Evolutionary conservation across 2,113 vertebrate species (phyloP), one percentile per base, ranked within the genome.

Genomic region (Neofelis nebulosa): DNA sequence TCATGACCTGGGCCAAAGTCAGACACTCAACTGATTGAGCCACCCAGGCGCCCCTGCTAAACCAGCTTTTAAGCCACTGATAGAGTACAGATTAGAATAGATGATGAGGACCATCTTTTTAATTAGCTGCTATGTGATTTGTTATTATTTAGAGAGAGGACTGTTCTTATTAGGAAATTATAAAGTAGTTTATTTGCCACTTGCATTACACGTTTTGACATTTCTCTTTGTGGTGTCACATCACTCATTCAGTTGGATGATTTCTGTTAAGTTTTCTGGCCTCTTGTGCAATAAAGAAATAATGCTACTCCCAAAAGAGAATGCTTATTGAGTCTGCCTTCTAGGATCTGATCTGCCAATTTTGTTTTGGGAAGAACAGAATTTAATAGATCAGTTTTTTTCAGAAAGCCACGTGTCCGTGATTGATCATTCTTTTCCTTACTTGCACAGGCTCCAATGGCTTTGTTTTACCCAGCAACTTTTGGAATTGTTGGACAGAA

Each of bases 401-500:
- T 65, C 25, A 76, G 50, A 71, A 71, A 38, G 21, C 3, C 57
- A 61, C 14, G n/a, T 14, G 4, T 41, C 29, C 13, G 29, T 50
- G 21, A 71, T 36, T 97, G 90, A 41, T 57, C 0, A 9, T 76
- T 29, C 7, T 57, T 68, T 73, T 66, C 52, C 57, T 97, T 98
- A 55, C 11, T 33, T 16, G 8, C 29, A 18, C 87, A 99, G 99
- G 99, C 99, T 94, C 99, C 99, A 1, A 99, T 99, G 99, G 99
- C 99, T 95, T 97, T 99, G 38, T 99, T 99, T 98, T 99, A 99
- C 97, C 99, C 99, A 0, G 99, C 99, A 65, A 99, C 99, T 1
- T 99, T 99, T 98, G 99, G 99, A 92, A 99, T 99, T 4, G 99
- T 99, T 61, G 99, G 99, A 74, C 99, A 99, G 98, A 99, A 99